Conservation (phyloP, 2,888 invertebrate species). For the Hemithea aestivaria region DNA sequence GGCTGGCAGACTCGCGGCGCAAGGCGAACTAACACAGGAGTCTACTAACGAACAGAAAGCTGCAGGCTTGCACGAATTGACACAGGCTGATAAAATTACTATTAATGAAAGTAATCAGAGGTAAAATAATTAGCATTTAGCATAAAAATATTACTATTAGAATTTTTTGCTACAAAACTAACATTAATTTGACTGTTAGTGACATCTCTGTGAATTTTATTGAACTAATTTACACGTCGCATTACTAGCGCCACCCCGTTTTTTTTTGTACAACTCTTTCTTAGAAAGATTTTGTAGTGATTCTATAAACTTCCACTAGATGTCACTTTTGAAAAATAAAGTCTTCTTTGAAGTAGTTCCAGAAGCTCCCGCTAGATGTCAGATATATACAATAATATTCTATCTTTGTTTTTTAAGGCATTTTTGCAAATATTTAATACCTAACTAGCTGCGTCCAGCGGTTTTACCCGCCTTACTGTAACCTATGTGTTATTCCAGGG, state of each 20-base stretch:
- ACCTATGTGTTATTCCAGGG: no score
- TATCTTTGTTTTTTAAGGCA: not conserved
- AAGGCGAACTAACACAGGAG: conserved; percentile 77
- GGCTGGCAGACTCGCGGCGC: conserved; percentile 77
- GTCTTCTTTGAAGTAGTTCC: no score
- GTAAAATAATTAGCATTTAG: no score
- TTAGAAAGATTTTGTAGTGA: not conserved
- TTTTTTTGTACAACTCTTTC: no score
- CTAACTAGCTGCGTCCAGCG: no score
- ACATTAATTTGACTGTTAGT: conserved; percentile 5
- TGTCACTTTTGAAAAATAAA: conserved; percentile 12
- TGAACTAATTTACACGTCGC: conserved; percentile 4
- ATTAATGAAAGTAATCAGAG: conserved; percentile 62
- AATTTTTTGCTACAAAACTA: not conserved
- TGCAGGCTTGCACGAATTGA: conserved; percentile 77
- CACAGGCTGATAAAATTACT: conserved; percentile 67
- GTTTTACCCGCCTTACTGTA: no score
- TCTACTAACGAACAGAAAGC: conserved; percentile 78
- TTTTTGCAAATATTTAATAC: no score
- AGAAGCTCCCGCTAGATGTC: no score
- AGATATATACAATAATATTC: not conserved
- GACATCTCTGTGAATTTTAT: conserved; percentile 27
- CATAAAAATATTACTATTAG: no score
- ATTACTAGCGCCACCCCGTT: no score
- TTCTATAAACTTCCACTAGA: conserved; percentile 9